Percentiles rank a stretch among this genome's conserved stretches.
Evolutionary conservation across 2,113 vertebrate genomes (phyloP).

Genomic region (Plotosus lineatus): DNA sequence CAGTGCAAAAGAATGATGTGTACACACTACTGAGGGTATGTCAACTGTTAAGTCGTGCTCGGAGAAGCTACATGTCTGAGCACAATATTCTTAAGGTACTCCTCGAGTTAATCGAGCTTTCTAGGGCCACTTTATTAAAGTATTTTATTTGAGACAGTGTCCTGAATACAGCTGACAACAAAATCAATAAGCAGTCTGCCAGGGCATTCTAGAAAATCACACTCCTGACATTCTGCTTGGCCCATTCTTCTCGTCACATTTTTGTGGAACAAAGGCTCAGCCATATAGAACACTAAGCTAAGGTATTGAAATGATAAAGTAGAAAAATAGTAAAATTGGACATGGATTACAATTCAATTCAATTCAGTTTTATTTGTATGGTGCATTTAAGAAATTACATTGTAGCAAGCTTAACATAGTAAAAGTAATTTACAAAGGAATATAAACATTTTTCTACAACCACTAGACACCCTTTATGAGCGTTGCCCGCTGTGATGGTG

Average conservation of each 20-base stretch:
- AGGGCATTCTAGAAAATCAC: not conserved
- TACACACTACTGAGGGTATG: not conserved
- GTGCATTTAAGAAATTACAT: too few relatives aligned
- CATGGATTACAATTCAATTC: too few relatives aligned
- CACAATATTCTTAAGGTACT: not conserved
- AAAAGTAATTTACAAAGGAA: too few relatives aligned
- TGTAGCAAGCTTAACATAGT: too few relatives aligned
- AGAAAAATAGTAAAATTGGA: not conserved
- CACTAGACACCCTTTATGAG: too few relatives aligned
- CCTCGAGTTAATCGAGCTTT: not conserved
- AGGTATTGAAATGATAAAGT: not conserved
- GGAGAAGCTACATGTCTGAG: not conserved
- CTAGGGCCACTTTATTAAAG: not conserved
- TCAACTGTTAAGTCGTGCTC: not conserved
- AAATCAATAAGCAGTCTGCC: conserved; percentile 4
- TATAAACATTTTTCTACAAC: too few relatives aligned
- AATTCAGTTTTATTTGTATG: too few relatives aligned
- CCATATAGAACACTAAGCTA: not conserved
- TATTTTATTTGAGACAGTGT: not conserved
- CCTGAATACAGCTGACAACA: conserved; percentile 10
- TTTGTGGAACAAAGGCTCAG: conserved; percentile 9
- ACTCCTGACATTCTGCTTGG: conserved; percentile 3
- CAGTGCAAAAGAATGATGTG: not conserved
- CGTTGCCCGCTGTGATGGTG: too few relatives aligned
- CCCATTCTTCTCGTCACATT: too few relatives aligned